These are phyloP conservation scores for Drosophila lacteicornis DNA, from an alignment of 1,140 invertebrate species.

Conservation along the genomic window DNA sequence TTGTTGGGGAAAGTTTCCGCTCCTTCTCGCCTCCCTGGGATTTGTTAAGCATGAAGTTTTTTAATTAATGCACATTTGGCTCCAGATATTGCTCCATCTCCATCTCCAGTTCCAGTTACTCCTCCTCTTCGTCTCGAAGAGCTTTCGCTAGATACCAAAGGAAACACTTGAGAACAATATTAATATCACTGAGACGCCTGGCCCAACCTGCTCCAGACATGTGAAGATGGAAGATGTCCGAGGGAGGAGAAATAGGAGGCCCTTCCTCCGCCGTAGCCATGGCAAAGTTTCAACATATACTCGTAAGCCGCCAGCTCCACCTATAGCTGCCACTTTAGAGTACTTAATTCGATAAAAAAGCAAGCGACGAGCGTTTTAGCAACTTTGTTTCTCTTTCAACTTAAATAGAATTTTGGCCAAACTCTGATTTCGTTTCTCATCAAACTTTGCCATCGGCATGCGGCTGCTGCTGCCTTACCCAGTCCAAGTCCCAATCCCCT, in stretches of 20 bases:
- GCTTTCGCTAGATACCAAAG: constrained; percentile 3
- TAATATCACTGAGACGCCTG: constrained; percentile 28
- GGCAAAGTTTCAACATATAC: neutral
- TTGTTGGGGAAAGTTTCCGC: constrained; percentile 31
- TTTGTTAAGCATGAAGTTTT: constrained; percentile 47
- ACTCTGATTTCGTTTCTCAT: constrained; percentile 37
- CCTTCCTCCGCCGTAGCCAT: neutral
- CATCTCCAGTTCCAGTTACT: neutral
- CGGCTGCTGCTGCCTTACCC: neutral
- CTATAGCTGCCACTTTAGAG: constrained; percentile 29
- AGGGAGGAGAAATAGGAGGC: neutral
- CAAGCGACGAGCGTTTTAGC: constrained; percentile 30
- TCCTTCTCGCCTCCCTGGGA: constrained; percentile 10
- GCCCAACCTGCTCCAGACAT: constrained; percentile 36
- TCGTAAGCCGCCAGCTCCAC: neutral
- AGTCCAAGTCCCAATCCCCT: neutral
- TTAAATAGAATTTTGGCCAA: constrained; percentile 53
- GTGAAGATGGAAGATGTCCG: constrained; percentile 9
- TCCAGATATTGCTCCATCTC: too few species aligned
- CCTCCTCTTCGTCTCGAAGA: neutral
- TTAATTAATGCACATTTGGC: constrained; percentile 49
- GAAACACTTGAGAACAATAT: constrained; percentile 44
- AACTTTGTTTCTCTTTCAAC: constrained; percentile 56
- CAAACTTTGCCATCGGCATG: constrained; percentile 36
- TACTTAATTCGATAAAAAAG: constrained; percentile 56